Conservation (phyloP, 2,888 invertebrate genomes). For the Epiblema foenella region DNA sequence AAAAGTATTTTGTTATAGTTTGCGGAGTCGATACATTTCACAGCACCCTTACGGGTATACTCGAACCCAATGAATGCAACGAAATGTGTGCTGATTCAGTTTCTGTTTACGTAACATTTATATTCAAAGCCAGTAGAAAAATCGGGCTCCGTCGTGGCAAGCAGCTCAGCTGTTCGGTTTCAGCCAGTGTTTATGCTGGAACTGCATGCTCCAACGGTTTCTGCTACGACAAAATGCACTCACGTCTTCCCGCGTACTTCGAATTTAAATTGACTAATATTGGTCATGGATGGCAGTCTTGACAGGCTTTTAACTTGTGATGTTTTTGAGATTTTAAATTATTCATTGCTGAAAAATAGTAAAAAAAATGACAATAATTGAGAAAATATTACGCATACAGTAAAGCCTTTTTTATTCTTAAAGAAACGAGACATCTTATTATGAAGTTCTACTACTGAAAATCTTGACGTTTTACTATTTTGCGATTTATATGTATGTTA, state of each 20-base stretch:
- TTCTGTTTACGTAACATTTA: conserved; percentile 69
- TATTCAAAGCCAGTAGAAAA: conserved; percentile 74
- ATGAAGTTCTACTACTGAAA: too few relatives aligned
- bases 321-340: neutral
- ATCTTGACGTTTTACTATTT: too few relatives aligned
- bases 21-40: neutral
- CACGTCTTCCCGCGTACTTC: conserved; percentile 70
- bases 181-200: conserved; percentile 72
- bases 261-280: conserved; percentile 74
- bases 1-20: neutral
- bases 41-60: conserved; percentile 1
- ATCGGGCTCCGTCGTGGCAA: conserved; percentile 58
- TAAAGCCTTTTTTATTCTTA: neutral
- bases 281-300: conserved; percentile 63
- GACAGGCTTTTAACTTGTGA: conserved; percentile 24
- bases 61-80: conserved; percentile 50
- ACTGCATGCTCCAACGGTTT: conserved; percentile 71
- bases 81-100: conserved; percentile 53
- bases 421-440: too few relatives aligned
- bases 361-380: neutral
- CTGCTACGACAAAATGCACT: conserved; percentile 82
- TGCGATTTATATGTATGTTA: too few relatives aligned
- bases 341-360: neutral
- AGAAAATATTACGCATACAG: neutral
- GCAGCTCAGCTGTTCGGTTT: conserved; percentile 64